Evolutionary conservation across 2,113 vertebrate species (phyloP), one percentile per base, ranked within the genome.

Genomic region (Tursiops truncatus): DNA sequence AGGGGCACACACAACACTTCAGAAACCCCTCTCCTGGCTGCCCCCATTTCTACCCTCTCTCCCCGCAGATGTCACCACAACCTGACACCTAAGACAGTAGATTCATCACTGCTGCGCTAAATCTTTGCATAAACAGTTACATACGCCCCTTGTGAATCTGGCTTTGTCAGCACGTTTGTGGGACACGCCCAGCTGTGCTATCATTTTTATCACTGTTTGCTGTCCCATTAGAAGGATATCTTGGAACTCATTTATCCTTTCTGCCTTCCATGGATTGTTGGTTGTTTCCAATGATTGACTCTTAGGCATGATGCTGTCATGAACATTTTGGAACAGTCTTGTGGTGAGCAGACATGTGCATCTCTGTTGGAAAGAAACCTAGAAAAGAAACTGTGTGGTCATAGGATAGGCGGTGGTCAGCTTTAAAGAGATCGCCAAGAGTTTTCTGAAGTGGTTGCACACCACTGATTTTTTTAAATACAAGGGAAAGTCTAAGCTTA

Each of bases 151-250:
- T 47, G 33, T 38, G 31, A 91, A 70, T 41, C 38, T 2, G 38
- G 5, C 68, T 94, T 74, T 67, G 82, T 60, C 50, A 41, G 20
- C 14, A 14, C 1, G 0, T 62, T 50, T 58, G 50, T 18, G 28
- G 12, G 36, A 58, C 10, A 8, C 0, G 11, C 11, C 18, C 5
- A 17, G 65, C 6, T 56, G 0, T 1, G 11, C 15, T n/a, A 21
- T 67, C 38, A 3, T 31, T 65, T 68, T 53, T 33, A 10, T 47
- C 15, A 31, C 33, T 53, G 70, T 18, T 9, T n/a, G 8, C 50
- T 25, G 31, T 62, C 36, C 13, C 53, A 8, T 62, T 36, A n/a
- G 21, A 31, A 53, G 71, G 36, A 58, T 36, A 25, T n/a, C 62
- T 31, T 21, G 20, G 13, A 53, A 25, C 20, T 44, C 47, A 36